These are phyloP conservation scores for Paralichthys olivaceus DNA, from an alignment of 2,113 vertebrate genomes.

Conservation along the genomic window DNA sequence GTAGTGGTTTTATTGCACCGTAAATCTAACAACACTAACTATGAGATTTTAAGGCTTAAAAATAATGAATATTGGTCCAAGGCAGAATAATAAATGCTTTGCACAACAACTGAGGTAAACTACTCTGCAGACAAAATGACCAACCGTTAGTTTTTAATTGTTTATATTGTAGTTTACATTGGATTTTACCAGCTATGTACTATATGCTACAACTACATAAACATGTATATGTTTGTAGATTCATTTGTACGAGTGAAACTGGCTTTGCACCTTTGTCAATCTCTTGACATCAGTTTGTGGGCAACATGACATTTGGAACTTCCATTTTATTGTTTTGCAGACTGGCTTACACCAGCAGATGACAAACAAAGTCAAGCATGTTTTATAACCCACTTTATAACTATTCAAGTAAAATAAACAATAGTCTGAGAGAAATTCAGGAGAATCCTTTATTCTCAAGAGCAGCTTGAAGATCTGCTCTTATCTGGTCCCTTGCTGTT, in stretches of 20 bases:
- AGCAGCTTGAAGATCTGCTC: slow-evolving; percentile 34
- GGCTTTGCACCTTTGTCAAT: not conserved
- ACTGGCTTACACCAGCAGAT: not conserved
- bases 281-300: no score
- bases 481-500: slow-evolving; percentile 24
- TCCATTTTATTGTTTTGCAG: not conserved
- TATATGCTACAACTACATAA: not conserved
- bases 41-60: not conserved
- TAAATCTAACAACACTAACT: slow-evolving; percentile 9
- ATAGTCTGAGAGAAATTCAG: not conserved
- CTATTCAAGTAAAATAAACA: not conserved
- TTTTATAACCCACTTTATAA: not conserved
- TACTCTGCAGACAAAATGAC: not conserved
- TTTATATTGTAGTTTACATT: not conserved
- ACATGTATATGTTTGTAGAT: not conserved
- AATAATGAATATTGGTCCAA: not conserved
- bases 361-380: no score
- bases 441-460: not conserved
- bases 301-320: no score
- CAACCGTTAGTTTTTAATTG: not conserved
- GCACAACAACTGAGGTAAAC: not conserved
- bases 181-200: not conserved
- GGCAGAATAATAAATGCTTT: not conserved
- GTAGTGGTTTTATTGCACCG: not conserved
- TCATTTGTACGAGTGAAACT: not conserved